phyloP scores from a whole-genome alignment of 2,113 vertebrate species.

The Takifugu bimaculatus region DNA sequence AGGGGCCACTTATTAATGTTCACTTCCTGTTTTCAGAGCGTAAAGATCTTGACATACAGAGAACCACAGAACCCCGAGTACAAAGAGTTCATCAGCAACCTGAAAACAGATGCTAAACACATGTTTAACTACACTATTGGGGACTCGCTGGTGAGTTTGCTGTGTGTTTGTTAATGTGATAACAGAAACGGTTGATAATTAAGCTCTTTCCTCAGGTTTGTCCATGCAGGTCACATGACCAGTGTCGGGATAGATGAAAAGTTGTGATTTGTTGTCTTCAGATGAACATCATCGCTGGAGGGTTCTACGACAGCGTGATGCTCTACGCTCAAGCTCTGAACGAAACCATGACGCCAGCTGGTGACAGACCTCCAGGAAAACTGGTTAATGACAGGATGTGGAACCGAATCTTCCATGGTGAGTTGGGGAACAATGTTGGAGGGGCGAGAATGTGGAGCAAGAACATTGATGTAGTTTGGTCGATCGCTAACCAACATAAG shows the following conservation, averaged over 20 bases:
- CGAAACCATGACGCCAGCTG: constrained; percentile 76
- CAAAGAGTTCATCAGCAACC: constrained; percentile 73
- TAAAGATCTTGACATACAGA: constrained; percentile 89
- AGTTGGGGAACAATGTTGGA: too few species aligned
- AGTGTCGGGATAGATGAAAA: too few species aligned
- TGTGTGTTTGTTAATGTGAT: too few species aligned
- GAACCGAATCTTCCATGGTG: constrained; percentile 88
- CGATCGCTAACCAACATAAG: too few species aligned
- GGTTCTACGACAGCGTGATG: constrained; percentile 93
- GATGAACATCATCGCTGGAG: constrained; percentile 96
- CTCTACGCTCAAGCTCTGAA: constrained; percentile 87
- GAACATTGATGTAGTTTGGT: too few species aligned
- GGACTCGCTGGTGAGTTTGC: constrained; percentile 81
- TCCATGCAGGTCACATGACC: too few species aligned
- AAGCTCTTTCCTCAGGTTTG: too few species aligned
- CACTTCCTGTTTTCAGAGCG: constrained; percentile 70
- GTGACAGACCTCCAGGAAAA: constrained; percentile 71
- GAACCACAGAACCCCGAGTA: constrained; percentile 87
- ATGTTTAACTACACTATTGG: constrained; percentile 85
- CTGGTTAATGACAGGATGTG: constrained; percentile 87
- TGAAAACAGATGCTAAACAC: constrained; percentile 71
- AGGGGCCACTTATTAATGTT: background rate
- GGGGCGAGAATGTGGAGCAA: too few species aligned
- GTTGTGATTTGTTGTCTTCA: constrained; percentile 45
- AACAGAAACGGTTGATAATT: too few species aligned